Conservation (phyloP, 2,888 invertebrate genomes). For the Cremastinae sp. region DNA sequence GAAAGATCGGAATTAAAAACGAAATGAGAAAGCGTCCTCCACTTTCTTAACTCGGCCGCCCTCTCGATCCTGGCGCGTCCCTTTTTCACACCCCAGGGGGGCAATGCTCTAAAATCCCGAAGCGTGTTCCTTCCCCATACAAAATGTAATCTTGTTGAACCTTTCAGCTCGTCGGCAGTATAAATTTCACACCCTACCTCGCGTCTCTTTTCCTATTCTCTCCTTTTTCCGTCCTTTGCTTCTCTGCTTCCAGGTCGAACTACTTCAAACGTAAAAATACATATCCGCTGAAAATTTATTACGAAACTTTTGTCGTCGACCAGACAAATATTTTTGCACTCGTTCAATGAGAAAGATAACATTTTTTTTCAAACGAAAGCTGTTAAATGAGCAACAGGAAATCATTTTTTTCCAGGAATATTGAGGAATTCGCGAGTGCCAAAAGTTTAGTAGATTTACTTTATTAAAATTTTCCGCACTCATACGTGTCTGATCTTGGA, state of each 20-base stretch:
- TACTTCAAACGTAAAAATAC: slow-evolving; percentile 1
- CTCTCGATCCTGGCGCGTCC: background rate
- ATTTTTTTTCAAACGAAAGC: too few species aligned
- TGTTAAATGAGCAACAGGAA: too few species aligned
- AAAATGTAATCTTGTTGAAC: slow-evolving; percentile 44
- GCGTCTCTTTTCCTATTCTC: slow-evolving; percentile 6
- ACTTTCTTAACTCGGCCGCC: slow-evolving; percentile 6
- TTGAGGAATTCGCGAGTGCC: too few species aligned
- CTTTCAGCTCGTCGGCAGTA: slow-evolving; percentile 18
- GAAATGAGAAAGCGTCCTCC: slow-evolving; percentile 3
- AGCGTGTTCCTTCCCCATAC: slow-evolving; percentile 2
- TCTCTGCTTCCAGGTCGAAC: slow-evolving; percentile 7
- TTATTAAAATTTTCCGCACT: background rate
- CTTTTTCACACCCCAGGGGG: background rate
- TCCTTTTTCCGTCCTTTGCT: background rate
- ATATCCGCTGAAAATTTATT: background rate
- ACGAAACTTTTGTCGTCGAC: background rate
- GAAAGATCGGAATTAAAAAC: slow-evolving; percentile 37
- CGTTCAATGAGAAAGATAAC: too few species aligned
- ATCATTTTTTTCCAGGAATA: too few species aligned
- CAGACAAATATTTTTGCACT: too few species aligned
- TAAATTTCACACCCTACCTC: slow-evolving; percentile 32
- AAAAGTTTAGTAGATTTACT: too few species aligned
- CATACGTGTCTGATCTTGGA: too few species aligned
- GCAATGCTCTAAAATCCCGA: slow-evolving; percentile 19